Conservation (phyloP, 2,888 invertebrate genomes). For the Opisthograptis luteolata region DNA sequence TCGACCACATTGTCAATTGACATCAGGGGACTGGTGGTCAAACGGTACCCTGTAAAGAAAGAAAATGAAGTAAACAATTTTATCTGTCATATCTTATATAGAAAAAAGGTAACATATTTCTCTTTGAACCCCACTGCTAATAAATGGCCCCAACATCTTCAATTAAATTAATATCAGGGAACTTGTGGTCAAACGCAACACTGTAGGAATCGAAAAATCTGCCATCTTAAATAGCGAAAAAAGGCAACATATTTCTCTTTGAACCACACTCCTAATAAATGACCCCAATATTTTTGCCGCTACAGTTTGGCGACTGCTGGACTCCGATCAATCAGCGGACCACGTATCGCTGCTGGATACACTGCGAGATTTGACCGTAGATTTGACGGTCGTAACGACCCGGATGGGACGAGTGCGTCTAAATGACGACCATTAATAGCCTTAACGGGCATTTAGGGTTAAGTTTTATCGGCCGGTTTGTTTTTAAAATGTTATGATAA, state of each 20-base stretch:
- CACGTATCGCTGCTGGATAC: conserved; percentile 41
- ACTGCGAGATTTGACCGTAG: conserved; percentile 33
- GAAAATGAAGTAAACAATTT: no score
- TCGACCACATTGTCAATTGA: no score
- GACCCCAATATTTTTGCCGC: conserved; percentile 61
- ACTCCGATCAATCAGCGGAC: conserved; percentile 53
- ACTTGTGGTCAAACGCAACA: no score
- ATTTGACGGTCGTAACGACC: conserved; percentile 31
- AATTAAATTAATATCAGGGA: no score
- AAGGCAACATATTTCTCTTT: conserved; percentile 26
- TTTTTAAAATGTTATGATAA: conserved; percentile 27
- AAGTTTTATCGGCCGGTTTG: conserved; percentile 22
- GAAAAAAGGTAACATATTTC: background rate
- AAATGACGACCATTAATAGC: conserved; percentile 34
- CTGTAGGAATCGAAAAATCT: no score
- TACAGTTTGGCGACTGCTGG: conserved; percentile 56
- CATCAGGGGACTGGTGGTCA: no score
- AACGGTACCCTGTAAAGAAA: no score
- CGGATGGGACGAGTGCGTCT: conserved; percentile 23
- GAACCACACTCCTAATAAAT: conserved; percentile 54
- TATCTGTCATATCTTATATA: no score
- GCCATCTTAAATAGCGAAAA: no score
- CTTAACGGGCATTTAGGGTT: conserved; percentile 22
- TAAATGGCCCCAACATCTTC: conserved; percentile 67
- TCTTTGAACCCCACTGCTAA: conserved; percentile 43